These are phyloP conservation scores for Neolamprologus tretocephalus DNA, from an alignment of 2,113 vertebrate genomes.

Conservation along the genomic window DNA sequence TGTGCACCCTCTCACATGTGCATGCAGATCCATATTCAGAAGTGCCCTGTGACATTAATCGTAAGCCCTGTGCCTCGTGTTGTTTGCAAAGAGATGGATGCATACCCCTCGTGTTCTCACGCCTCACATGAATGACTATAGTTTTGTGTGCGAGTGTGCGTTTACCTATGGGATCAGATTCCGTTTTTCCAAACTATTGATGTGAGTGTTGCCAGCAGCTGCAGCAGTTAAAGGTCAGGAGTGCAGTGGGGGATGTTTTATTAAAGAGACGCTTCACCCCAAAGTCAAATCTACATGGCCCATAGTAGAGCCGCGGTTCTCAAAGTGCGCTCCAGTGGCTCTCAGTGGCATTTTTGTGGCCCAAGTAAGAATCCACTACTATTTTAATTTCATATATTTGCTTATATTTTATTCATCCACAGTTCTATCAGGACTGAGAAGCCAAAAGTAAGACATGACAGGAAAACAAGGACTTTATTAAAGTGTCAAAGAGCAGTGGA, in stretches of 20 bases:
- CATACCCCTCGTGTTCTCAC: slow-evolving; percentile 1
- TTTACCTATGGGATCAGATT: slow-evolving; percentile 5
- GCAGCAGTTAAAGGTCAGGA: background rate
- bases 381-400: background rate
- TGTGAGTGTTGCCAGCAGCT: slow-evolving; percentile 27
- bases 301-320: background rate
- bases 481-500: background rate
- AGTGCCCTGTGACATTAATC: slow-evolving; percentile 63
- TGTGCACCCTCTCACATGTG: slow-evolving; percentile 56
- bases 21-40: slow-evolving; percentile 58
- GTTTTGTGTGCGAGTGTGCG: slow-evolving; percentile 8
- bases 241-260: background rate
- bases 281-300: background rate
- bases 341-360: background rate
- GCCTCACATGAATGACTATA: slow-evolving; percentile 5
- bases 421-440: background rate
- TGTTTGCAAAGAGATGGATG: slow-evolving; percentile 51
- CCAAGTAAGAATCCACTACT: background rate
- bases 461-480: background rate
- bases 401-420: background rate
- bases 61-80: slow-evolving; percentile 66
- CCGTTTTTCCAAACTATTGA: background rate
- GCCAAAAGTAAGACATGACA: background rate
- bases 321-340: background rate
- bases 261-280: background rate